phyloP scores from a whole-genome alignment of 2,113 vertebrate species.

The Anolis carolinensis region DNA sequence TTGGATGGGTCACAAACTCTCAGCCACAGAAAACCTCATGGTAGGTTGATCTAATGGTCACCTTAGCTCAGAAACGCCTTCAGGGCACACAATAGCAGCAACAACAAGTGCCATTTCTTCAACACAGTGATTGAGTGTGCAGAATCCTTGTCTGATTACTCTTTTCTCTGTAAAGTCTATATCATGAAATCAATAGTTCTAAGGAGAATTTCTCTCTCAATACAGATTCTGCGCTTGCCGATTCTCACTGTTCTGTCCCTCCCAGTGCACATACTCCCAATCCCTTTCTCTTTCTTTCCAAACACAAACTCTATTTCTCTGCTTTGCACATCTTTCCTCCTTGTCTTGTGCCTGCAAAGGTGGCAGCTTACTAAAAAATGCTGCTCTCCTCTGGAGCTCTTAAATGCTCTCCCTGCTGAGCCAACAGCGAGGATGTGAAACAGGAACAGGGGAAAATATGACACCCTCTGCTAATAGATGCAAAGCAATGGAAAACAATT shows the following conservation, averaged over 20 bases:
- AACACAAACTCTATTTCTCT: background rate
- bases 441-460: conserved; percentile 57
- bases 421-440: conserved; percentile 52
- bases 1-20: too few species aligned
- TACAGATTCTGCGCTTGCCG: background rate
- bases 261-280: background rate
- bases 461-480: conserved; percentile 67
- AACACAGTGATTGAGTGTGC: background rate
- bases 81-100: too few species aligned
- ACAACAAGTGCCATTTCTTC: background rate
- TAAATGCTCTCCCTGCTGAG: conserved; percentile 52
- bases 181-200: too few species aligned
- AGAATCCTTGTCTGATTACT: background rate
- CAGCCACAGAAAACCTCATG: too few species aligned
- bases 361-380: conserved; percentile 13
- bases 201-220: background rate
- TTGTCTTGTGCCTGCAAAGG: conserved; percentile 14
- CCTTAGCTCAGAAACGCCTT: too few species aligned
- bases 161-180: background rate
- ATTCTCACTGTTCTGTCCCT: background rate
- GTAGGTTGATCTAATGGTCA: too few species aligned
- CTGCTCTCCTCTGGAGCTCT: conserved; percentile 36
- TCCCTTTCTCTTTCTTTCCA: background rate
- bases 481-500: conserved; percentile 72
- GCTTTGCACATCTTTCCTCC: background rate